Conservation (phyloP, 1,140 invertebrate species). For the Macrobrachium nipponense region DNA sequence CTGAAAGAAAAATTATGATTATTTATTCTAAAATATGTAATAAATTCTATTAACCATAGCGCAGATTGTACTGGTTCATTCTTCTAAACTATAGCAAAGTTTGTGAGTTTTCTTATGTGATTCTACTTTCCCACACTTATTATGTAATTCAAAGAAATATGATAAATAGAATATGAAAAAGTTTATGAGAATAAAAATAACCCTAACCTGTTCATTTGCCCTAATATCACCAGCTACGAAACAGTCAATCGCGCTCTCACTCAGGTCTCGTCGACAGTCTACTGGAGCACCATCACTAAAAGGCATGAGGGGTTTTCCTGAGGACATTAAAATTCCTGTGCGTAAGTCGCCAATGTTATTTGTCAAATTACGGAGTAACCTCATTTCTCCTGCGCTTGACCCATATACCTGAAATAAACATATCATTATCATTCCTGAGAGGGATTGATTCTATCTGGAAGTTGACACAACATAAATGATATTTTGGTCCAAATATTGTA, state of each 20-base stretch:
- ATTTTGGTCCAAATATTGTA: not conserved
- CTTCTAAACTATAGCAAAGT: too few relatives aligned
- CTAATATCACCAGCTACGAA: conserved; percentile 93
- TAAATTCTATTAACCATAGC: too few relatives aligned
- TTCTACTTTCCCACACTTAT: too few relatives aligned
- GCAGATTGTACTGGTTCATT: too few relatives aligned
- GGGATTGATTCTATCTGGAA: too few relatives aligned
- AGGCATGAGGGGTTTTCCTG: conserved; percentile 86
- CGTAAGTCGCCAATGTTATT: conserved; percentile 83
- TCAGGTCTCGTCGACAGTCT: conserved; percentile 86
- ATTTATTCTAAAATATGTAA: not conserved
- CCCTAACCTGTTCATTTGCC: conserved; percentile 82
- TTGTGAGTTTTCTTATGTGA: too few relatives aligned
- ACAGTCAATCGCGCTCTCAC: conserved; percentile 87
- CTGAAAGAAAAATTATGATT: conserved; percentile 19
- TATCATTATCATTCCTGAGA: too few relatives aligned
- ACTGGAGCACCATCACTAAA: conserved; percentile 87
- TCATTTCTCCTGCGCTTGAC: conserved; percentile 84
- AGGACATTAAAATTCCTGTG: conserved; percentile 80
- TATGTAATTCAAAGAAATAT: not conserved
- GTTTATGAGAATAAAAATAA: not conserved
- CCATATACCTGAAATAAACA: conserved; percentile 82
- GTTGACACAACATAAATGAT: too few relatives aligned
- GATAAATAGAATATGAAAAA: too few relatives aligned
- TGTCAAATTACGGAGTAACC: conserved; percentile 84